These are phyloP conservation scores for Sarcophaga bullata DNA, from an alignment of 1,140 invertebrate species.

Conservation along the genomic window DNA sequence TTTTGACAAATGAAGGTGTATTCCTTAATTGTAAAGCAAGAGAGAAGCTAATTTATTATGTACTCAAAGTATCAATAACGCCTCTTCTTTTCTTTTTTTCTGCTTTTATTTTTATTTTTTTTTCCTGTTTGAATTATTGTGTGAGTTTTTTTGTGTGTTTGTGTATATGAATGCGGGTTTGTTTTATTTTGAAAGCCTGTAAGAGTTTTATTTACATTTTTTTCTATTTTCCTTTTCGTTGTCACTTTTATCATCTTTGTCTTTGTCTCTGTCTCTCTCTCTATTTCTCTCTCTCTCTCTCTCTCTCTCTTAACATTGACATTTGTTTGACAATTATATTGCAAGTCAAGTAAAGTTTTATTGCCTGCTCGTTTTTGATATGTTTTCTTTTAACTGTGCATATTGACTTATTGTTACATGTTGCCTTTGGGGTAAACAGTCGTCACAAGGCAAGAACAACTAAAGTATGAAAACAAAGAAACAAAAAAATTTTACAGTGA, in stretches of 20 bases:
- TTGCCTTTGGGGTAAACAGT: conserved; percentile 2
- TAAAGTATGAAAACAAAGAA: neutral
- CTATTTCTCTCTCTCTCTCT: neutral
- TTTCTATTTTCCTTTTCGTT: neutral
- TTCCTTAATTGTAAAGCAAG: neutral
- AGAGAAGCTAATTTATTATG: neutral
- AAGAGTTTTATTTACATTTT: neutral
- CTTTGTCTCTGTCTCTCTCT: no score
- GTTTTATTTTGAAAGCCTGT: neutral
- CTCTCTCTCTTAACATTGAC: conserved; percentile 17
- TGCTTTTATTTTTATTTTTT: neutral
- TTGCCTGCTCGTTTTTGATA: neutral
- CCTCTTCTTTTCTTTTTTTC: neutral
- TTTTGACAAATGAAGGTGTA: no score
- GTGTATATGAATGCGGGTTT: neutral
- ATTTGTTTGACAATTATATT: conserved; percentile 42
- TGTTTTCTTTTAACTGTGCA: conserved; percentile 20
- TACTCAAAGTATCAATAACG: neutral
- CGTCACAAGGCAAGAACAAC: neutral
- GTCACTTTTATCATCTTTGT: neutral
- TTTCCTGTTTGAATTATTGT: neutral
- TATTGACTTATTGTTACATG: conserved; percentile 40
- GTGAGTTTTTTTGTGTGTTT: neutral
- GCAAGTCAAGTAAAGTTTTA: neutral
- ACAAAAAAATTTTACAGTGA: neutral